A percentile compares a stretch with the other conserved stretches of the same genome.
Evolutionary conservation across 2,113 vertebrate species (phyloP).

Genomic region (Lampris incognitus): DNA sequence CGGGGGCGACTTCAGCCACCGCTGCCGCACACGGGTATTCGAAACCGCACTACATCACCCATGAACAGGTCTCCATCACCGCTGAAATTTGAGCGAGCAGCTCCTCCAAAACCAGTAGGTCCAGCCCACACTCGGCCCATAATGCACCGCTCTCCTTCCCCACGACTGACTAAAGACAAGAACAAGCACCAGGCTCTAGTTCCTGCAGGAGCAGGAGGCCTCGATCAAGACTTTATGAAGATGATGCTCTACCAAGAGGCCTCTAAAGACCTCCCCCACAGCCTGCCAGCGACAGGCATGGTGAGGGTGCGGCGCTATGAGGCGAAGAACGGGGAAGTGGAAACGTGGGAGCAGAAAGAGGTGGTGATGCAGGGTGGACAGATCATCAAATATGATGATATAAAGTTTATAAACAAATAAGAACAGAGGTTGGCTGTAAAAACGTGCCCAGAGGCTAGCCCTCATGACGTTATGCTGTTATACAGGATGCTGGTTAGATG

Average conservation of each 20-base stretch:
- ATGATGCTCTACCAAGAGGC: conserved; percentile 52
- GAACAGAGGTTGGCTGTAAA: not conserved
- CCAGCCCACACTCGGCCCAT: not conserved
- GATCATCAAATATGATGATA: conserved; percentile 69
- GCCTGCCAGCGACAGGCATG: conserved; percentile 61
- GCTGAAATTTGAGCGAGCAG: conserved; percentile 24
- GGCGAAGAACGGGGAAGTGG: conserved; percentile 58
- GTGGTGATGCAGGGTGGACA: conserved; percentile 71
- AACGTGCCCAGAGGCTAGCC: not conserved
- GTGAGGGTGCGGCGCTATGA: conserved; percentile 57
- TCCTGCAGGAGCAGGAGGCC: not conserved
- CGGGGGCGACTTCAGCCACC: conserved; percentile 1
- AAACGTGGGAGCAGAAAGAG: conserved; percentile 68
- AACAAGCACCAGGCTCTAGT: conserved; percentile 18
- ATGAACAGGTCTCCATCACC: not conserved
- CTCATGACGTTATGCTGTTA: too few species aligned
- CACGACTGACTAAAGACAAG: conserved; percentile 24
- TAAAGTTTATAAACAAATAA: conserved; percentile 61
- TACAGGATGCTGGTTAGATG: not conserved
- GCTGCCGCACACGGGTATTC: not conserved
- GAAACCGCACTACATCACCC: conserved; percentile 6
- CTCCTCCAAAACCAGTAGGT: conserved; percentile 27
- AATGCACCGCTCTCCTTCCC: not conserved
- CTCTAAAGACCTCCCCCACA: conserved; percentile 49
- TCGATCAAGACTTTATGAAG: conserved; percentile 44